phyloP scores from a whole-genome alignment of 1,140 invertebrate genomes.

The Tetraneura akinire region DNA sequence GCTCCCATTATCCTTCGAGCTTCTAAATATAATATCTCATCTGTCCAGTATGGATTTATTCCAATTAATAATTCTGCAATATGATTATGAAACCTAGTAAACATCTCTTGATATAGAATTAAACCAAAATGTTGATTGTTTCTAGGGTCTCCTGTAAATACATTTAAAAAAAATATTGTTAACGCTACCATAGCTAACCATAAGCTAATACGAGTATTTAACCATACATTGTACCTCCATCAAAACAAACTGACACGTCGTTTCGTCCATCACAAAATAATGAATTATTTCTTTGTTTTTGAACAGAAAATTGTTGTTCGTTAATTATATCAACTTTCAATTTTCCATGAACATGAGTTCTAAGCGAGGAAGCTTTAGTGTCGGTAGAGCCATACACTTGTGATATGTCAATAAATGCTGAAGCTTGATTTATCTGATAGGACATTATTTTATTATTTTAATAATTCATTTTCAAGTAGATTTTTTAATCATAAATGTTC shows the following conservation, averaged over 20 bases:
- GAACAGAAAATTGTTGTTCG: constrained; percentile 4
- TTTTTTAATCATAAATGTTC: no score
- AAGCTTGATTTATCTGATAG: not conserved
- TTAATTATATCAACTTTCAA: not conserved
- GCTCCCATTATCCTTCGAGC: not conserved
- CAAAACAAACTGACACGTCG: not conserved
- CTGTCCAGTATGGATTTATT: not conserved
- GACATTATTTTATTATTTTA: no score
- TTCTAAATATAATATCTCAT: constrained; percentile 16
- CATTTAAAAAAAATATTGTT: not conserved
- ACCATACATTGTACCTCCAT: not conserved
- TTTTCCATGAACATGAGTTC: not conserved
- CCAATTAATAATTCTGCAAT: not conserved
- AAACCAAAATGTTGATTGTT: constrained; percentile 1
- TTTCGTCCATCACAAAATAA: not conserved
- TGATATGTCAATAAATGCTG: not conserved
- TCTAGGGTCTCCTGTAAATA: not conserved
- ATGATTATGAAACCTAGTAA: constrained; percentile 7
- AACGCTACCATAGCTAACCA: not conserved
- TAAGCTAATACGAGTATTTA: no score
- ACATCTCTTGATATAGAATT: not conserved
- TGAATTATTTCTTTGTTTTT: not conserved
- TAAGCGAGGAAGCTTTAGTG: not conserved
- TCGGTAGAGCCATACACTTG: not conserved
- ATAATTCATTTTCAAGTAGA: no score